Evolutionary conservation across 2,888 invertebrate species (phyloP).

Genomic region (Papilio demoleus): DNA sequence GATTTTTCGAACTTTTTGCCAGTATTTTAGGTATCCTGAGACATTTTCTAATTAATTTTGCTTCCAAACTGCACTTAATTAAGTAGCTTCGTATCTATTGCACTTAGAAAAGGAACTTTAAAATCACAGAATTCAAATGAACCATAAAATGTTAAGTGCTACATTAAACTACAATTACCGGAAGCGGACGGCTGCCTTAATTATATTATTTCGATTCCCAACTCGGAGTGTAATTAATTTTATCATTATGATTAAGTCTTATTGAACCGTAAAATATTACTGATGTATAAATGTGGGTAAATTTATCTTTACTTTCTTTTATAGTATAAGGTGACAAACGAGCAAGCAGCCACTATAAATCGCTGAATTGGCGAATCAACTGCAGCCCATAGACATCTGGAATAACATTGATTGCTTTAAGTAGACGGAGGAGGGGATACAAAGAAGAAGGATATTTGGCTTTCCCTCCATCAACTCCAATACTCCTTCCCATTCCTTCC

Average conservation of each 20-base stretch:
- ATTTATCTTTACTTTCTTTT: neutral
- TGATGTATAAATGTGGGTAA: neutral
- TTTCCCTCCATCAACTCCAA: too few species aligned
- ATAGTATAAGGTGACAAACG: too few species aligned
- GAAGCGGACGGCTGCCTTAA: conserved; percentile 24
- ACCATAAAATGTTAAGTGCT: conserved; percentile 18
- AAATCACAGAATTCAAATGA: conserved; percentile 11
- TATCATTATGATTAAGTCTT: conserved; percentile 10
- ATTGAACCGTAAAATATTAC: neutral
- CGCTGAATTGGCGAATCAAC: too few species aligned
- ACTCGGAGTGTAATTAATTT: conserved; percentile 17
- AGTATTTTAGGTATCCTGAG: too few species aligned
- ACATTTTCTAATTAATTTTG: too few species aligned
- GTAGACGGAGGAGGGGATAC: too few species aligned
- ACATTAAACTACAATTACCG: conserved; percentile 29
- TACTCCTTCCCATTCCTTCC: too few species aligned
- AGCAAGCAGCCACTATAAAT: too few species aligned
- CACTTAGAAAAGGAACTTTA: neutral
- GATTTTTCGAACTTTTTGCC: neutral
- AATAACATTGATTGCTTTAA: too few species aligned
- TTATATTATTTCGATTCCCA: conserved; percentile 17
- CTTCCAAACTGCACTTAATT: neutral
- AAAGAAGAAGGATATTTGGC: too few species aligned
- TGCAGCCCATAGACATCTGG: too few species aligned
- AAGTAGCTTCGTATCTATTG: neutral